Percentiles rank a stretch among this genome's conserved stretches.
Conservation (phyloP, 2,113 vertebrate species). For the Ahaetulla prasina region DNA sequence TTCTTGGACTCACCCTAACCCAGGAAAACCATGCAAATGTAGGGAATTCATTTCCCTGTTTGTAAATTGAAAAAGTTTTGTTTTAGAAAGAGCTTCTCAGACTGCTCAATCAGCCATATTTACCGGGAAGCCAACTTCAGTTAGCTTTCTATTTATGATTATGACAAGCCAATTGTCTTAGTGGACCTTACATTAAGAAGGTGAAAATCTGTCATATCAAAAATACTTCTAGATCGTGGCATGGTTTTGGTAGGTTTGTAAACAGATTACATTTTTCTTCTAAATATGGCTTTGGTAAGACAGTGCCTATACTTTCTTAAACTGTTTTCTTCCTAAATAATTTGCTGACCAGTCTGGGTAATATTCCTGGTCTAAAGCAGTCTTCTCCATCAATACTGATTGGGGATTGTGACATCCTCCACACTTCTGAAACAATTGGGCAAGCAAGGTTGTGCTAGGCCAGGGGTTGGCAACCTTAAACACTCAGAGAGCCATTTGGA, state of each 20-base stretch:
- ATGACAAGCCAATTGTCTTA: not conserved
- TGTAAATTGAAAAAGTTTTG: not conserved
- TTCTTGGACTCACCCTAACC: not conserved
- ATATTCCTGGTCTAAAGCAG: not conserved
- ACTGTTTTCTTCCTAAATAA: not conserved
- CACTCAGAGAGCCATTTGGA: too few relatives aligned
- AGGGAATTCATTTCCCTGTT: not conserved
- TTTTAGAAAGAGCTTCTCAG: not conserved
- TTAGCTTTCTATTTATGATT: not conserved
- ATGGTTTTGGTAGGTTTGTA: not conserved
- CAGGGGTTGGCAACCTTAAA: too few relatives aligned
- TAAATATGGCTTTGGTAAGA: not conserved
- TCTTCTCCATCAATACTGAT: not conserved
- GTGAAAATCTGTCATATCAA: not conserved
- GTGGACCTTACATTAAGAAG: not conserved
- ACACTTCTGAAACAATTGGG: not conserved
- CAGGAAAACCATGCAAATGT: not conserved
- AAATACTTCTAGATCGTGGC: not conserved
- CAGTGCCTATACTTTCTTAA: not conserved
- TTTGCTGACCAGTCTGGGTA: not conserved
- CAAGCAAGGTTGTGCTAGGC: not conserved
- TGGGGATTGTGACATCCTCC: not conserved
- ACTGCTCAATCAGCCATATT: not conserved
- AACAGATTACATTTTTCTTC: not conserved
- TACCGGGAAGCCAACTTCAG: not conserved